Evolutionary conservation across 2,888 invertebrate species (phyloP), one percentile per base, ranked within the genome.

Genomic region (Icerya purchasi): DNA sequence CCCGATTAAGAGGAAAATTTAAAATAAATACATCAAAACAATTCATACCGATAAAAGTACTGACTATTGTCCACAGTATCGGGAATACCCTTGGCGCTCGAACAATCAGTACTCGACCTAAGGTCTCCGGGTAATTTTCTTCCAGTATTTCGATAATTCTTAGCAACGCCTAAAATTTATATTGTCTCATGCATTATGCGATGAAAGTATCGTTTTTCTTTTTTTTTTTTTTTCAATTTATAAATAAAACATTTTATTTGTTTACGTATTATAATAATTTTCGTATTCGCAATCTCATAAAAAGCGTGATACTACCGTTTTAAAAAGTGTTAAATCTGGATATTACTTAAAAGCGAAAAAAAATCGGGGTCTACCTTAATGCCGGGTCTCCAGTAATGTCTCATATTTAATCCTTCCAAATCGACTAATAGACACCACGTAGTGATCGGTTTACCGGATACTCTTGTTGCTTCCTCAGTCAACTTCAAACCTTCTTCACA

Each of bases 341-440:
- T n/a, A n/a, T n/a, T n/a, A n/a, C n/a, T n/a, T n/a, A n/a, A n/a
- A n/a, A n/a, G n/a, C n/a, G n/a, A n/a, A n/a, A n/a, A n/a, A n/a
- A n/a, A n/a, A n/a, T n/a, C n/a, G n/a, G n/a, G n/a, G 36, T 8
- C 5, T 67, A 75, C 75, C 66, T 82, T 80, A 64, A 94, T 84
- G 22, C 93, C 93, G 0, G 93, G 93, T 65, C 92, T 75, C 93
- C 93, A 94, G 62, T 94, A 76, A 73, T 94, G 93, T 2, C 93
- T 78, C 91, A 94, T 92, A 72, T 90, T 91, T 58, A 94, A 77
- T 0, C 92, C 92, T 71, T 94, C 93, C 66, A 94, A 76, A 75
- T 94, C 93, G 25, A 94, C 85, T 60, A 94, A 76, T 65, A 92
- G 76, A 62, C 88, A 84, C 89, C 93, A 94, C 56, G 87, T 83